Base-by-base conservation (phyloP, 2,888 invertebrate genomes). In the Drosophila incognita region DNA sequence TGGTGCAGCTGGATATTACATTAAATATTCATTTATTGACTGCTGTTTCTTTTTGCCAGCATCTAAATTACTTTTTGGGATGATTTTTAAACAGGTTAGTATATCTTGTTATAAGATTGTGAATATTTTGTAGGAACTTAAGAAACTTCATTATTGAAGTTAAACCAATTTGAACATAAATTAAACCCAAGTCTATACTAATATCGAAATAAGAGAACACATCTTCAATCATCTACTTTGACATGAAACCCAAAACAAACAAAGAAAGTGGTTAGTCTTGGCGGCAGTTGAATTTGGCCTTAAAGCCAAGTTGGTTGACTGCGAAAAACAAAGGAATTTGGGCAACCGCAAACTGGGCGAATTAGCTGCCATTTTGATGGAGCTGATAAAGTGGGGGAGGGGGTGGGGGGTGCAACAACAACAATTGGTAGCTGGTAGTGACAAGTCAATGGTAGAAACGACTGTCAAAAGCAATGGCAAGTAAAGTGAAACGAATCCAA, bases 391-490 rank as follows among this genome's bases (percentile, higher is more conserved):
- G 10, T 13, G 29, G 27, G 2, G 7, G 13, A 5, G 33, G 29
- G 31, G 8, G 13, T 21, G 40, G 21, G 4, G 2, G 13, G 29
- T 29, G 40, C 57, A 56, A 29, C 27, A 62, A 54, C 38, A 33
- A 24, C 27, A 61, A 54, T 31, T 53, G 49, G 61, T n/a, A 54
- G 51, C 74, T 80, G 80, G 51, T 51, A 36, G 38, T 80, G 79
- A 80, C 79, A 80, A 74, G 64, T 66, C 64, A 81, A 74, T 80
- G 81, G 63, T 74, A 63, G 80, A 69, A 69, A 67, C 62, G 82
- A 71, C 82, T 84, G 87, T 84, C 84, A 87, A 75, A 84, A 74
- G 81, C 84, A 85, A 79, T 29, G 4, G 38, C 11, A 58, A 70
- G 69, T 63, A 81, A 66, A 70, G 69, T 57, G 70, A 78, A 83